A percentile compares a stretch with the other conserved stretches of the same genome.
These are phyloP conservation scores for Luperina nickerlii DNA, from an alignment of 2,888 invertebrate genomes.

Conservation along the genomic window DNA sequence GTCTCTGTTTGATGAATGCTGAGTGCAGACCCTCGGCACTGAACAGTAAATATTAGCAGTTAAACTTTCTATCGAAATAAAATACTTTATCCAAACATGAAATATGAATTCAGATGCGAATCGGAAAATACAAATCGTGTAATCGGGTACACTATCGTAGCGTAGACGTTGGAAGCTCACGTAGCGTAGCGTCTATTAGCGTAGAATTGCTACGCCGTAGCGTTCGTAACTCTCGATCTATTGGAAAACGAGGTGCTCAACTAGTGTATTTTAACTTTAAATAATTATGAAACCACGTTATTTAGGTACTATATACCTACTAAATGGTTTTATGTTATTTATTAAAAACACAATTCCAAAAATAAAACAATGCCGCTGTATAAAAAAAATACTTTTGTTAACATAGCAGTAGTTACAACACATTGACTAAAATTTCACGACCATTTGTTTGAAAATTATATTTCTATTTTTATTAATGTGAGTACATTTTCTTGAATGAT, in stretches of 20 bases:
- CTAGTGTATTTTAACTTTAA: not conserved
- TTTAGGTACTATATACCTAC: not conserved
- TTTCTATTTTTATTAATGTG: not conserved
- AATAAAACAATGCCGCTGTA: not conserved
- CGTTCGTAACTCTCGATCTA: conserved; percentile 27
- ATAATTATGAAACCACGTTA: not conserved
- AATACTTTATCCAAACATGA: conserved; percentile 35
- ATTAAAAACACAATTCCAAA: not conserved
- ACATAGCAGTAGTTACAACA: not conserved
- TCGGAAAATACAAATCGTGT: conserved; percentile 56
- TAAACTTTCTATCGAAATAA: conserved; percentile 29
- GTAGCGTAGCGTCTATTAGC: conserved; percentile 48
- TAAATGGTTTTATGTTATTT: not conserved
- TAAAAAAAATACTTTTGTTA: no score
- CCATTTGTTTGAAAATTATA: not conserved
- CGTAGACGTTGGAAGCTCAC: conserved; percentile 56
- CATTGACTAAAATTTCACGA: not conserved
- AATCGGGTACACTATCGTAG: conserved; percentile 55
- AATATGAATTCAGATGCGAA: conserved; percentile 33
- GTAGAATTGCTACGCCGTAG: conserved; percentile 62
- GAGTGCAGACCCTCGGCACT: conserved; percentile 1
- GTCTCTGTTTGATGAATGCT: conserved; percentile 19
- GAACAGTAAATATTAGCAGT: conserved; percentile 32
- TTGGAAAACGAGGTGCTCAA: conserved; percentile 11
- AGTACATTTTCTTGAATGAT: not conserved